Evolutionary conservation across 2,113 vertebrate species (phyloP).

Genomic region (Pardalotus punctatus): DNA sequence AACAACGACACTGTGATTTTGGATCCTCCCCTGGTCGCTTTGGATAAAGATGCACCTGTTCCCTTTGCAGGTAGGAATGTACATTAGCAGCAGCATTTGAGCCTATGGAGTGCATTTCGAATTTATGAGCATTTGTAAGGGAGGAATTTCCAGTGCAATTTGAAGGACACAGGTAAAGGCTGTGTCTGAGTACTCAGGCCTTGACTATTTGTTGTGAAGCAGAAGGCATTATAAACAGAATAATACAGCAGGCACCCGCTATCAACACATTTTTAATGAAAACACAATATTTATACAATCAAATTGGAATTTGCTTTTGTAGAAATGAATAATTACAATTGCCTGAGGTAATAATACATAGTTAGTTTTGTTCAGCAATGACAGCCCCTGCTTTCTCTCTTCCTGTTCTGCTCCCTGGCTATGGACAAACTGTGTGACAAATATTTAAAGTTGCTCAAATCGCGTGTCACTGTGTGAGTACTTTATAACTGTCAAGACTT

Average conservation of each 20-base stretch:
- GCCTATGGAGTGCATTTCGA: neutral
- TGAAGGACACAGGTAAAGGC: neutral
- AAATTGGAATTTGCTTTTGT: neutral
- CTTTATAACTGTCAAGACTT: slow-evolving; percentile 45
- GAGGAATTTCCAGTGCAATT: neutral
- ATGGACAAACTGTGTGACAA: neutral
- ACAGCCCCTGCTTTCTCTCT: neutral
- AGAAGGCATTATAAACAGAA: neutral
- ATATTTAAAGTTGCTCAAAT: slow-evolving; percentile 30
- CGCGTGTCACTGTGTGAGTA: slow-evolving; percentile 6
- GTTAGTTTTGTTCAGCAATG: neutral
- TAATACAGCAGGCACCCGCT: neutral
- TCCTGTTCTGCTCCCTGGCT: neutral
- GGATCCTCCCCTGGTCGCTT: slow-evolving; percentile 93
- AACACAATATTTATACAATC: neutral
- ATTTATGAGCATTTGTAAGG: neutral
- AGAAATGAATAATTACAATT: neutral
- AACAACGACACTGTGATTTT: slow-evolving; percentile 92
- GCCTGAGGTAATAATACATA: neutral
- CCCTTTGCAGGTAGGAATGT: slow-evolving; percentile 89
- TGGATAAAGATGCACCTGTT: slow-evolving; percentile 95
- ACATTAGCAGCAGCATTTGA: neutral
- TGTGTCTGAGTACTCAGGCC: neutral
- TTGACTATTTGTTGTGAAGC: neutral
- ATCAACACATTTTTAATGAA: neutral